phyloP scores from a whole-genome alignment of 64 coral and sea anemone genomes.

The Stichodactyla mertensii region DNA sequence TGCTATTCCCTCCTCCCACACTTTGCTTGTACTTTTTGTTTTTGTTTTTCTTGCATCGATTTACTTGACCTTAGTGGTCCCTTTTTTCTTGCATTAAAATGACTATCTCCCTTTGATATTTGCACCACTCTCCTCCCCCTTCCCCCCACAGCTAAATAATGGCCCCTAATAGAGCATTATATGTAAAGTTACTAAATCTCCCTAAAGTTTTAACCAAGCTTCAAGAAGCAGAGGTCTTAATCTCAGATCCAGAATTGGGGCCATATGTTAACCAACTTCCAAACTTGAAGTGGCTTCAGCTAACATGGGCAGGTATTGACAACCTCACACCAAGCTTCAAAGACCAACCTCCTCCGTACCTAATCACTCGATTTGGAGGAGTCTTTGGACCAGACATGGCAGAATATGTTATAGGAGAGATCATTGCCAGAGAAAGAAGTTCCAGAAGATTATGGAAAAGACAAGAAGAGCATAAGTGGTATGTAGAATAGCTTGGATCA shows the following conservation, averaged over 20 bases:
- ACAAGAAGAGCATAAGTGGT: conserved; percentile 72
- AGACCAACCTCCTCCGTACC: conserved; percentile 25
- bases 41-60: no score
- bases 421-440: conserved; percentile 74
- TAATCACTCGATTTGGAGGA: conserved; percentile 80
- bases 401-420: conserved; percentile 73
- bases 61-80: no score
- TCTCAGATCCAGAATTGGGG: conserved; percentile 35
- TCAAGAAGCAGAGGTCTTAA: conserved; percentile 62
- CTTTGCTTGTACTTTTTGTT: no score
- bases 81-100: no score
- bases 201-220: conserved; percentile 19
- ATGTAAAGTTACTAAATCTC: no score
- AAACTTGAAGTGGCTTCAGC: conserved; percentile 80
- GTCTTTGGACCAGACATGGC: conserved; percentile 63
- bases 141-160: no score
- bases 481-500: neutral
- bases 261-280: conserved; percentile 33
- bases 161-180: no score
- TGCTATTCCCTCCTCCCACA: no score
- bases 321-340: conserved; percentile 11
- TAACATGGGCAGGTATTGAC: conserved; percentile 79
- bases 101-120: no score
- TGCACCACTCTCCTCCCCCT: no score
- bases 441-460: conserved; percentile 41